phyloP scores from a whole-genome alignment of 2,113 vertebrate species.

The Leucopsar rothschildi region DNA sequence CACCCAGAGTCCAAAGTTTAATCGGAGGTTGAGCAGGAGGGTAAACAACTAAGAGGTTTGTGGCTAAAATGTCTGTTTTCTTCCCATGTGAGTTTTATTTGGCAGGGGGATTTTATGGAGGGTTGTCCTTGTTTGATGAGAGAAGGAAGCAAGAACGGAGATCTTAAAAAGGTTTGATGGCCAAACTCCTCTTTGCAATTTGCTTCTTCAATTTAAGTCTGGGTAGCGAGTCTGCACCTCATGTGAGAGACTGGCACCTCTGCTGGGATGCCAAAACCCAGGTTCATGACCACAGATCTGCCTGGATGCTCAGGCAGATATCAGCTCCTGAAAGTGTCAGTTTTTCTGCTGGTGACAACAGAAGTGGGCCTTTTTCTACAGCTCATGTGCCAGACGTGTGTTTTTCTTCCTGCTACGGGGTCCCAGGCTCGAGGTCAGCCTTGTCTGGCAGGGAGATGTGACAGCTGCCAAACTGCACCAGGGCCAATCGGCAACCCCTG shows the following conservation, averaged over 20 bases:
- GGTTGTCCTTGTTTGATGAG: background rate
- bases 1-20: background rate
- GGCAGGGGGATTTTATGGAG: fast-evolving
- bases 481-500: background rate
- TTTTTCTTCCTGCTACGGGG: background rate
- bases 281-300: fast-evolving
- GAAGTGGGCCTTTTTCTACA: background rate
- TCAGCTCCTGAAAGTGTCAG: background rate
- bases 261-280: background rate
- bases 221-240: background rate
- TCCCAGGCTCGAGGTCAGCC: slow-evolving; percentile 13
- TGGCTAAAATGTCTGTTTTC: background rate
- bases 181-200: background rate
- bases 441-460: background rate
- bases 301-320: background rate
- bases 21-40: background rate
- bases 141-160: fast-evolving
- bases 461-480: background rate
- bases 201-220: background rate
- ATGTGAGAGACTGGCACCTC: background rate
- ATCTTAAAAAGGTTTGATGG: background rate
- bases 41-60: background rate
- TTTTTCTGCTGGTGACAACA: background rate
- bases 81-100: background rate
- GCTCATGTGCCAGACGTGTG: background rate